Conservation (phyloP, 2,888 invertebrate genomes). For the Agrochola litura region DNA sequence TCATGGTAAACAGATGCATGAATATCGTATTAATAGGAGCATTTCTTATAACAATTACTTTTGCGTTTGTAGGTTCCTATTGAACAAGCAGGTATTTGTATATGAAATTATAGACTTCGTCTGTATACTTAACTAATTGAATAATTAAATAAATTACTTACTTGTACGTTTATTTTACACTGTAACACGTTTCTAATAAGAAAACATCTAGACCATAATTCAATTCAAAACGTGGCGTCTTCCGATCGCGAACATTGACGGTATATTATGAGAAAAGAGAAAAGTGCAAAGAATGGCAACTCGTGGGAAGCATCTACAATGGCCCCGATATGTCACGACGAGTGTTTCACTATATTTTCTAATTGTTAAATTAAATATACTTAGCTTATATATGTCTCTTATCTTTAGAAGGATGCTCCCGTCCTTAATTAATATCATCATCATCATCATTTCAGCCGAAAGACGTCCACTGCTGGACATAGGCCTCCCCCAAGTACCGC, state of each 20-base stretch:
- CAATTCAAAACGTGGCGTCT: constrained; percentile 77
- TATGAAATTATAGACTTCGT: constrained; percentile 6
- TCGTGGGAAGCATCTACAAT: constrained; percentile 86
- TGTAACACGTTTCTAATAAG: constrained; percentile 64
- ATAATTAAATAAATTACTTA: constrained; percentile 37
- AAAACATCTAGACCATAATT: constrained; percentile 72
- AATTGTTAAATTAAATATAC: constrained; percentile 76
- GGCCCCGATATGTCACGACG: constrained; percentile 82
- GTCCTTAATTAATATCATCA: not conserved
- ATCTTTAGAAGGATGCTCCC: not conserved
- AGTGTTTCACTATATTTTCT: constrained; percentile 88
- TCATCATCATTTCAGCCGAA: no score
- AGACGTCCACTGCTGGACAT: no score
- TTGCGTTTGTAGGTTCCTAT: not conserved
- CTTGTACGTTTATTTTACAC: constrained; percentile 32
- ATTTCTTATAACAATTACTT: constrained; percentile 11
- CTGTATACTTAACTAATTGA: constrained; percentile 5
- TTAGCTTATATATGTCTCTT: constrained; percentile 3
- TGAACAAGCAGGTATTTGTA: not conserved
- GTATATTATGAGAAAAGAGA: constrained; percentile 88
- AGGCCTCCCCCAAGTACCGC: no score
- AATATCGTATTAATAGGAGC: constrained; percentile 14
- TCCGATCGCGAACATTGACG: constrained; percentile 82
- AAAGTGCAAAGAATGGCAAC: constrained; percentile 86
- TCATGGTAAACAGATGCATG: constrained; percentile 29